Evolutionary conservation across 2,113 vertebrate species (phyloP), one percentile per base, ranked within the genome.

Genomic region (Oreochromis spilurus): DNA sequence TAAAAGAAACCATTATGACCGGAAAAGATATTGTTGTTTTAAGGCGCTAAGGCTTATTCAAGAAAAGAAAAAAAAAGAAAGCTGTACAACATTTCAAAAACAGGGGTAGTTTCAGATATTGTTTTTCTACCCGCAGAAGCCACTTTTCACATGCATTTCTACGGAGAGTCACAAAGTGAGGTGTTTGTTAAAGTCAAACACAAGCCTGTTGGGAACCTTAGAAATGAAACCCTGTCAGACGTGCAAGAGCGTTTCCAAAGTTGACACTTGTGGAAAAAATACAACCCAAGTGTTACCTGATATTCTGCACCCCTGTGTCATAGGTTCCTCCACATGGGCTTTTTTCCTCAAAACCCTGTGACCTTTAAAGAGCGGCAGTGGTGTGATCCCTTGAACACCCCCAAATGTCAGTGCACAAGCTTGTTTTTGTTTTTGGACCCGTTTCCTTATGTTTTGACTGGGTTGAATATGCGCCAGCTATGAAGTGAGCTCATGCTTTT

Each of bases 371-470:
- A 91, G 82, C 79, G 4, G 90, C 81, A 7, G 6, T 17, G 79
- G 34, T 77, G 82, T 91, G 94, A 95, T 92, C 92, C 87, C 54
- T 75, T 58, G 67, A 89, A 90, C 78, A 40, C 70, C 90, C 87
- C 84, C 85, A 67, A 85, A 90, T 89, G 62, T 79, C 81, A 19
- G 67, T 87, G 77, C 55, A 87, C 83, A 82, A 70, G 90, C 81
- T 88, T 92, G 92, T 94, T 95, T 93, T 93, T 93, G 93, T 94
- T 95, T 94, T 93, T 72, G 55, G 88, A 77, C 85, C 40, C 3
- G 24, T 88, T 92, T 95, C 92, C 91, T 91, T 6, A 48, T 95
- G 93, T 95, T 95, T 90, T 95, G 94, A 94, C 94, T 94, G 90
- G 65, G 26, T 26, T 86, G 53, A 85, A 84, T 82, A 86, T 84